Evolutionary conservation across 1,140 invertebrate species (phyloP).

Genomic region (Aphaenogaster ashmeadi): DNA sequence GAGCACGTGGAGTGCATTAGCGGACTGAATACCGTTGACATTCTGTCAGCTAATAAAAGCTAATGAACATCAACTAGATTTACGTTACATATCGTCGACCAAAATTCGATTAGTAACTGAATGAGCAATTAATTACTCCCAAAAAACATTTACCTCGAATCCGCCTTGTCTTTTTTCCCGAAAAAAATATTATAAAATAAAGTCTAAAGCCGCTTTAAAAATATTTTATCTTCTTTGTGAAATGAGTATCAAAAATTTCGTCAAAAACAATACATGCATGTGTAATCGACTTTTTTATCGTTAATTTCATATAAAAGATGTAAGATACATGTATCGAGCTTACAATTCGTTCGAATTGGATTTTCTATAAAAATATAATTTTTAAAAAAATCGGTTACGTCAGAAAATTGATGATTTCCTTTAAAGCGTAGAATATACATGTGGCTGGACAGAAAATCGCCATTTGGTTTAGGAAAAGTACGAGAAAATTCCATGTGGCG

Average conservation of each 20-base stretch:
- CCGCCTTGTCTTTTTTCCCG: neutral
- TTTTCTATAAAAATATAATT: neutral
- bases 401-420: neutral
- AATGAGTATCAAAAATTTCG: neutral
- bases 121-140: neutral
- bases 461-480: neutral
- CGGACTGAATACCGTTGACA: conserved; percentile 44
- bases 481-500: neutral
- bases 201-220: neutral
- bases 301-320: conserved; percentile 4
- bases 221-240: neutral
- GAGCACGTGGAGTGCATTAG: conserved; percentile 47
- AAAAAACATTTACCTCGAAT: neutral
- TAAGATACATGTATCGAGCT: neutral
- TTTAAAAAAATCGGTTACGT: neutral
- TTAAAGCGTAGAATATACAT: neutral
- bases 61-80: conserved; percentile 54
- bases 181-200: neutral
- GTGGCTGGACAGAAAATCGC: neutral
- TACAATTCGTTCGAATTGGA: neutral
- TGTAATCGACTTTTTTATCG: neutral
- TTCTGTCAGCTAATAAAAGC: conserved; percentile 62
- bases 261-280: neutral
- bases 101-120: conserved; percentile 34
- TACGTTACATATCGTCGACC: conserved; percentile 52